Base-by-base conservation (phyloP, 2,797 vertebrate genomes). In the Lates japonicus region DNA sequence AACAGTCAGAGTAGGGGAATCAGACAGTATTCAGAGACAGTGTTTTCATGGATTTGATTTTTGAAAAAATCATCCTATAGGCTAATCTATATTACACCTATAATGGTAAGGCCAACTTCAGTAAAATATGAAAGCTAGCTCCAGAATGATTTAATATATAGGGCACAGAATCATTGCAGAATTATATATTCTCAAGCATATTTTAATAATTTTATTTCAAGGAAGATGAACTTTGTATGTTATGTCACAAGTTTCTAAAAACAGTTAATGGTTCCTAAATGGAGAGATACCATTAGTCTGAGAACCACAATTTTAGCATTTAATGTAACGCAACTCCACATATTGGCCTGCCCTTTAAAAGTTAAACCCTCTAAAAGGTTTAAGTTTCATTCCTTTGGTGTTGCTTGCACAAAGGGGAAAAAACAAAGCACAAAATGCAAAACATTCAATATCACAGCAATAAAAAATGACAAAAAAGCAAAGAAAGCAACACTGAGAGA, bases 371-470 rank as follows among this genome's bases (percentile, higher is more conserved):
- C 10, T 29, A 67, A 65, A 41, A 73, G 39, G 29, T 55, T 57
- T 54, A 20, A 20, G 2, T 71, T 73, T 70, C 3, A 61, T 44
- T 75, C 51, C 7, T 20, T 29, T 76, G 44, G 51, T 70, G 61
- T 71, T 19, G 49, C 44, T 74, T 55, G 71, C 44, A 77, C 5
- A 49, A 67, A 79, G 69, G 5, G 11, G 16, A 31, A 68, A 70
- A 51, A 80, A 60, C 17, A 75, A 60, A 68, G 1, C 16, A 70
- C 35, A 58, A 51, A 83, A 74, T 75, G n/a, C 22, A 58, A 78
- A 82, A 81, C 72, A 83, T 68, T 80, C 62, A 73, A 62, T 62
- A 48, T 83, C 44, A 44, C 51, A 74, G 60, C 31, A 63, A 55
- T 73, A 61, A 52, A 73, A 80, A 83, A 61, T 41, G 5, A 78